These are phyloP conservation scores for Candidula unifasciata DNA, from an alignment of 2,888 invertebrate species.

Conservation along the genomic window DNA sequence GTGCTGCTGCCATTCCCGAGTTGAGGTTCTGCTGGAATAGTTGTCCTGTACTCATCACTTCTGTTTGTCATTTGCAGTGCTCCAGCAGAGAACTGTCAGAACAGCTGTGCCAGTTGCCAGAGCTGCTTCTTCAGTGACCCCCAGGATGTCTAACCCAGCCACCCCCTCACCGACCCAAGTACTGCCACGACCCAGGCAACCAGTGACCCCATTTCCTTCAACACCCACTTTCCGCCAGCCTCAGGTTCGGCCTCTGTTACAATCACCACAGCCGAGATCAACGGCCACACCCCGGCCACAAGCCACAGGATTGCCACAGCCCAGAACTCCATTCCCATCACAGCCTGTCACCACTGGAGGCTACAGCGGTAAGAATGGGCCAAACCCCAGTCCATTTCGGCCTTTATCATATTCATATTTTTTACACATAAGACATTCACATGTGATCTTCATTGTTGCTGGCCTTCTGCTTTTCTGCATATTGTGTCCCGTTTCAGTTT, in stretches of 20 bases:
- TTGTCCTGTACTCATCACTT: not conserved
- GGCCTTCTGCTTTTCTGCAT: no score
- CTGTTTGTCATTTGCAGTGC: conserved; percentile 5
- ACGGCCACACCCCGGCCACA: not conserved
- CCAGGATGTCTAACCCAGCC: not conserved
- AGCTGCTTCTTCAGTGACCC: conserved; percentile 5
- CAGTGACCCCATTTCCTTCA: not conserved
- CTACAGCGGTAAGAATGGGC: not conserved
- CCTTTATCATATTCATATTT: no score
- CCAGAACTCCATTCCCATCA: no score
- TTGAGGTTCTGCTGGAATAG: no score
- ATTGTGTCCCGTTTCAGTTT: no score
- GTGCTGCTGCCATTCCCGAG: no score
- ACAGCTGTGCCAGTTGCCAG: conserved; percentile 29
- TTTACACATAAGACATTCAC: no score
- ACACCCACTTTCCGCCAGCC: conserved; percentile 3
- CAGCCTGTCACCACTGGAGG: not conserved
- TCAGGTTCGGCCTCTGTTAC: not conserved
- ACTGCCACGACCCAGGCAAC: not conserved
- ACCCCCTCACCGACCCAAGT: not conserved
- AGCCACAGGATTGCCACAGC: not conserved
- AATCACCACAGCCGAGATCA: not conserved
- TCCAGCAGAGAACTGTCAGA: conserved; percentile 36
- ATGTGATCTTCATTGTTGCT: no score
- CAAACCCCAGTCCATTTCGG: no score